Evolutionary conservation across 1,140 invertebrate genomes (phyloP), one percentile per base, ranked within the genome.

Genomic region (Bombus consobrinus): DNA sequence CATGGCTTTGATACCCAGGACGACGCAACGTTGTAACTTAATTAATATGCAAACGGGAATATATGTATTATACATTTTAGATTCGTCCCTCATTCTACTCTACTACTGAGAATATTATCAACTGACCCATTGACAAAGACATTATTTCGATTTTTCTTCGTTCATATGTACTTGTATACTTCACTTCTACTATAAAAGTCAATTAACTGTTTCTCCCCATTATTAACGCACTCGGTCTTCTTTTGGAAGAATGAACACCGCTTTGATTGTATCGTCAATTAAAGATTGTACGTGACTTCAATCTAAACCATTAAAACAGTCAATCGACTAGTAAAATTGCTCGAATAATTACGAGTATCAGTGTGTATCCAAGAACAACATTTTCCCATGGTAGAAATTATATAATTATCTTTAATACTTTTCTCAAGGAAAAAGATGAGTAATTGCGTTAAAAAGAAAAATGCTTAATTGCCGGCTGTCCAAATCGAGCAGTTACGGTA

Each of bases 41-140:
- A 73, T 73, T 73, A 73, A 73, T 73, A 43, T 43, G 39, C 71
- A 41, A 73, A 43, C 25, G 41, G 41, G 15, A 22, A 73, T 39
- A 43, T 72, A 43, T 28, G 25, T 72, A 43, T 41, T 72, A 72
- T 41, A 41, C 25, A 41, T 41, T 25, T 41, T 41, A 41, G 25
- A n/a, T 43, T n/a, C 69, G 15, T n/a, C 39, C 69, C 28, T 12
- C 32, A 25, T 41, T 72, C 5, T 12, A 72, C 12, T 71, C 34
- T n/a, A n/a, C n/a, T n/a, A n/a, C n/a, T 37, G 12, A 71, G 34
- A 71, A 71, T 71, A 39, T 39, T 22, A 37, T 71, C 25, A 34
- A 39, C 68, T 37, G 68, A 28, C 2, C 39, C 39, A 43, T 18
- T n/a, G 66, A 34, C 66, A 25, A 34, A 37, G 18, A 68, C 18